phyloP scores from a whole-genome alignment of 2,888 invertebrate genomes.

The Hetaerina titia region DNA sequence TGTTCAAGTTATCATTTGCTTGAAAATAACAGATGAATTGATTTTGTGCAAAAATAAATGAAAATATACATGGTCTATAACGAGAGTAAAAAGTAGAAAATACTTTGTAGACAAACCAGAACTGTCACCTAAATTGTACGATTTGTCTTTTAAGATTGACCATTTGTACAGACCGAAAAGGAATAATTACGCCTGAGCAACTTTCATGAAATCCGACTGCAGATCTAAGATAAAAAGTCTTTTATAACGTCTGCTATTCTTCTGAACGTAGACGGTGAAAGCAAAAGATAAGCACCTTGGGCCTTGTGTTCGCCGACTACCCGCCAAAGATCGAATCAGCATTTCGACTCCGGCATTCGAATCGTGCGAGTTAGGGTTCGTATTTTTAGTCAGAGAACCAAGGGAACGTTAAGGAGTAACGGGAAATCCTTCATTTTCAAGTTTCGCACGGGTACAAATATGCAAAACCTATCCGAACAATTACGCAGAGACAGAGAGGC shows the following conservation, averaged over 20 bases:
- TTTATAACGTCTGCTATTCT: not conserved
- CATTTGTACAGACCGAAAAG: too few relatives aligned
- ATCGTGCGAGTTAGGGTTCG: not conserved
- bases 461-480: constrained; percentile 2
- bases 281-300: not conserved
- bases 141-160: too few relatives aligned
- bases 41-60: too few relatives aligned
- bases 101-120: too few relatives aligned
- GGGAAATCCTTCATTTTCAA: not conserved
- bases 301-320: not conserved
- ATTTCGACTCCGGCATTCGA: not conserved
- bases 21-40: too few relatives aligned
- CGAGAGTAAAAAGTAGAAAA: too few relatives aligned
- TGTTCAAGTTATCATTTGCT: too few relatives aligned
- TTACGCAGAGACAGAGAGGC: not conserved
- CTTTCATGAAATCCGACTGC: too few relatives aligned
- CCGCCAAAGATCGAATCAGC: not conserved
- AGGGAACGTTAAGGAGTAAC: not conserved
- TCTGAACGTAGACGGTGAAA: not conserved
- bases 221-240: not conserved
- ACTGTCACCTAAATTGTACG: too few relatives aligned
- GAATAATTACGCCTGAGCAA: too few relatives aligned
- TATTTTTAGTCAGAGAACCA: not conserved
- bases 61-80: too few relatives aligned
- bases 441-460: not conserved